Conservation (phyloP, 2,113 vertebrate species). For the Ploceus nigricollis region DNA sequence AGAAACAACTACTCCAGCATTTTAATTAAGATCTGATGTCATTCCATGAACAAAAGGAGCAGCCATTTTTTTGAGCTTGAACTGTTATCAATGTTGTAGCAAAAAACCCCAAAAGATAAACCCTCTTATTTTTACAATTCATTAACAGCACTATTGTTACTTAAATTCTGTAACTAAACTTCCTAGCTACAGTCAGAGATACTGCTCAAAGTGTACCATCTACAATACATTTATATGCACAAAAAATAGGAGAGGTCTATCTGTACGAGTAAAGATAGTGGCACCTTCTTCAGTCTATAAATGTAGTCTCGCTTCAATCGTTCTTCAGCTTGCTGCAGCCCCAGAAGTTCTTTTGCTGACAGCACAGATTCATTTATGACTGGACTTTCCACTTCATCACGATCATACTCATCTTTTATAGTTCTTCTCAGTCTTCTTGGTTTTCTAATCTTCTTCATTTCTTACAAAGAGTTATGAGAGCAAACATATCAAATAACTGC, state of each 20-base stretch:
- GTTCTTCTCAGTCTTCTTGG: constrained; percentile 71
- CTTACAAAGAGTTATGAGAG: constrained; percentile 57
- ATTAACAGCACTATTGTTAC: background rate
- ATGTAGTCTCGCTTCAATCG: constrained; percentile 80
- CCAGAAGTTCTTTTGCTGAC: constrained; percentile 77
- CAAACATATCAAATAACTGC: background rate
- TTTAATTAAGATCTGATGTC: background rate
- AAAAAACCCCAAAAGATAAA: background rate
- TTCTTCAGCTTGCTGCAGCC: constrained; percentile 80
- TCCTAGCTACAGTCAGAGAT: background rate
- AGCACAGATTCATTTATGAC: constrained; percentile 79
- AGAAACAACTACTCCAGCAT: background rate
- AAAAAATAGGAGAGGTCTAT: background rate
- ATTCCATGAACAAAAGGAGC: background rate
- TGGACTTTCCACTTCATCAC: constrained; percentile 69
- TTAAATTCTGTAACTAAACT: background rate
- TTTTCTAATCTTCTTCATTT: constrained; percentile 74
- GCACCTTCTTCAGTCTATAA: constrained; percentile 83
- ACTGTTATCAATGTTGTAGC: background rate
- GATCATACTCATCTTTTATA: constrained; percentile 69
- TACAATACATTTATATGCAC: background rate
- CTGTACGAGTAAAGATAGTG: background rate
- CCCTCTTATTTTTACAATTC: background rate
- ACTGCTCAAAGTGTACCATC: background rate
- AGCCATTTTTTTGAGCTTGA: background rate